A percentile compares a stretch with the other conserved stretches of the same genome.
phyloP scores from a whole-genome alignment of 2,888 invertebrate genomes.

The Phasia obesa region DNA sequence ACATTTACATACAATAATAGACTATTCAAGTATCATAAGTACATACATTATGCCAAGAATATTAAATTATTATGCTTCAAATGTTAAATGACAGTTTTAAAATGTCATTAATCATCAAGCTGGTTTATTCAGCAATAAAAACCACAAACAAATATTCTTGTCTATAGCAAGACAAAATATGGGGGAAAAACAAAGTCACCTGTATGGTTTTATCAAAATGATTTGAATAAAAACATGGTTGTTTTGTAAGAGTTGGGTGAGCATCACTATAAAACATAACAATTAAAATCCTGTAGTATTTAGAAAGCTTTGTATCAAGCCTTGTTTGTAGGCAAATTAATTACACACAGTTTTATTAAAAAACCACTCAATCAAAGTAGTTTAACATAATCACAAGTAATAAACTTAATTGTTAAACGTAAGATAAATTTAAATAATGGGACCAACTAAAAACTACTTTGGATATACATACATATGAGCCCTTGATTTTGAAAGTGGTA shows the following conservation, averaged over 20 bases:
- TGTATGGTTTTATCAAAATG: slow-evolving; percentile 25
- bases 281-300: not conserved
- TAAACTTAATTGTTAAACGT: not conserved
- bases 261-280: not conserved
- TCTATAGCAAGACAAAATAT: not conserved
- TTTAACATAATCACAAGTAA: slow-evolving; percentile 28
- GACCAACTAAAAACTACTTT: slow-evolving; percentile 24
- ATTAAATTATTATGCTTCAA: slow-evolving; percentile 49
- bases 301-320: slow-evolving; percentile 45
- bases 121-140: slow-evolving; percentile 6
- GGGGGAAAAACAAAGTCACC: slow-evolving; percentile 25
- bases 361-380: slow-evolving; percentile 67
- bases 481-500: no score
- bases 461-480: no score
- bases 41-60: slow-evolving; percentile 16
- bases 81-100: slow-evolving; percentile 44
- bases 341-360: slow-evolving; percentile 61
- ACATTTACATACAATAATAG: no score
- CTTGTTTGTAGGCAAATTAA: slow-evolving; percentile 60
- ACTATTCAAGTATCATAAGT: no score
- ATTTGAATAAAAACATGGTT: slow-evolving; percentile 1
- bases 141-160: slow-evolving; percentile 4
- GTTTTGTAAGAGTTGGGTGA: slow-evolving; percentile 7
- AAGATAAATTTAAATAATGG: not conserved
- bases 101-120: slow-evolving; percentile 57